Base-by-base conservation (phyloP, 2,113 vertebrate genomes). In the Pelvicachromis taeniatus region DNA sequence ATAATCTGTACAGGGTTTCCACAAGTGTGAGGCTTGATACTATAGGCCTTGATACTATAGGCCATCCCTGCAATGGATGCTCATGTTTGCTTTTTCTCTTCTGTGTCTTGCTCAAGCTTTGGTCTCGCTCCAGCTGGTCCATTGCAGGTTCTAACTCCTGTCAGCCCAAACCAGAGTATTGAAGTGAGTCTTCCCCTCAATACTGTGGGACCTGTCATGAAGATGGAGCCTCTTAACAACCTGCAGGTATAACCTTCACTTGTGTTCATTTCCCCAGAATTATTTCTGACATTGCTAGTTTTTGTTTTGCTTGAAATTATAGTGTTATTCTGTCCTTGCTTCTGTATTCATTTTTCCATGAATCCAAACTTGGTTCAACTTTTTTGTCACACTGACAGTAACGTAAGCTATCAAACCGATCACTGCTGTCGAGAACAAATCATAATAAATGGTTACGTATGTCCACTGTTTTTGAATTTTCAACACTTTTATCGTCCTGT, bases 161-260 rank as follows among this genome's bases (percentile, higher is more conserved):
- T 99, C 2, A 96, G 96, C 81, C 98, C 98, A 50, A 99, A 98
- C 95, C 98, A 99, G 95, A 98, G 95, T 0, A 97, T 98, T 90
- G 98, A 99, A 89, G 96, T 97, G 85, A 95, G 96, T 58, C 97
- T 99, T 26, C 98, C 98, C 0, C 97, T 99, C 59, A 98, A 95
- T 94, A 99, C 96, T 0, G 96, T 97, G 2, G 99, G 99, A 63
- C 98, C 98, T 0, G 97, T 99, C 87, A 99, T 99, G 98, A 99
- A 99, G 96, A 99, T 99, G 98, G 98, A 99, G 3, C 99, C 99
- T 3, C 96, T 99, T 65, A 99, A 97, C 95, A 99, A 99, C 84
- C 97, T 99, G 11, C 98, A 99, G 98, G 98, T 99, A 91, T 82
- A 6, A 6, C 12, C 31, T 31, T 40, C n/a, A 55, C 10, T 38